A percentile compares a stretch with the other conserved stretches of the same genome.
These are phyloP conservation scores for Crotalus viridis DNA, from an alignment of 2,113 vertebrate species.

Conservation along the genomic window DNA sequence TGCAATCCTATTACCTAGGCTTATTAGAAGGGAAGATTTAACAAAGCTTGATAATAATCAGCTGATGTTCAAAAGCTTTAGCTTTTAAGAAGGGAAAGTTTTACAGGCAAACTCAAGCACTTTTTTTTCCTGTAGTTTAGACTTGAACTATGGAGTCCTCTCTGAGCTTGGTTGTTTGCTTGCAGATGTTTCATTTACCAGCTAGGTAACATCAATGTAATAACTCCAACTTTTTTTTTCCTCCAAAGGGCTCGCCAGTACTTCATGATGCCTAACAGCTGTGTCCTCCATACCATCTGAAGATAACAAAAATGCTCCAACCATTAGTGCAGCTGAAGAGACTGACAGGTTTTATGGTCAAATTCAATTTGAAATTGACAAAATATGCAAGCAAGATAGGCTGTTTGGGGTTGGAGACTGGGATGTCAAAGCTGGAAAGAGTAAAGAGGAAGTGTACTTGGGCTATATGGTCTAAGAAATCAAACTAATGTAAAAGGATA, in stretches of 20 bases:
- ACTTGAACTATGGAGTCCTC: not conserved
- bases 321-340: not conserved
- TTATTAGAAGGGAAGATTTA: conserved; percentile 24
- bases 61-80: not conserved
- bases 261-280: not conserved
- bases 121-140: not conserved
- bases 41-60: conserved; percentile 37
- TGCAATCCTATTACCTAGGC: conserved; percentile 32
- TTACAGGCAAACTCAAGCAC: not conserved
- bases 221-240: not conserved
- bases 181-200: not conserved
- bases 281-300: not conserved
- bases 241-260: not conserved
- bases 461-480: not conserved
- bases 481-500: not conserved
- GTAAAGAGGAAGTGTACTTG: not conserved
- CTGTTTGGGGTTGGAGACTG: not conserved
- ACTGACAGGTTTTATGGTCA: not conserved
- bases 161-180: not conserved
- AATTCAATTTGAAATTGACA: not conserved
- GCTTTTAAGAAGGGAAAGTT: not conserved
- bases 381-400: not conserved
- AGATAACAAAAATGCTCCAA: not conserved
- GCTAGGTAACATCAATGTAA: not conserved
- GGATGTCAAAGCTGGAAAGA: not conserved